Evolutionary conservation across 2,888 invertebrate species (phyloP), one percentile per base, ranked within the genome.

Genomic region (Tiphia femorata): DNA sequence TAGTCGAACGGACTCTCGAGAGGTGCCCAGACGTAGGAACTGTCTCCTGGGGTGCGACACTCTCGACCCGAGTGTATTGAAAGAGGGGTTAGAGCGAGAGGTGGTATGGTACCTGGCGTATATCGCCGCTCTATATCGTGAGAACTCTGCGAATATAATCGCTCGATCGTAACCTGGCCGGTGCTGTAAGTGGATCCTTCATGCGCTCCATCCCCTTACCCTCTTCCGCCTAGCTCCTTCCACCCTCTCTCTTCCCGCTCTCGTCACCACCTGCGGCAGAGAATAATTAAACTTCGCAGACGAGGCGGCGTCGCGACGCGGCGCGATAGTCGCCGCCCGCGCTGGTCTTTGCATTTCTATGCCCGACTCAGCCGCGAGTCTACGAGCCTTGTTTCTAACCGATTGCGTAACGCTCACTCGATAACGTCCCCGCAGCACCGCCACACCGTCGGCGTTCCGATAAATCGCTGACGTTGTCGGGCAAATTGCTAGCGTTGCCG

Each of bases 221-320:
- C 19, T n/a, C 23, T 23, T n/a, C 25, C 42, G 5, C 40, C 40
- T 5, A 8, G 38, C 23, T 25, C n/a, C 19, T 42, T n/a, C 54
- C 49, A 55, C 57, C 62, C 54, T 58, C 59, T 59, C n/a, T n/a
- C n/a, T n/a, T n/a, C n/a, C n/a, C n/a, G n/a, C n/a, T n/a, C n/a
- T n/a, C n/a, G n/a, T n/a, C 42, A 21, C 25, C 19, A n/a, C 25
- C 25, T 16, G 7, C 59, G 56, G 54, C 43, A 29, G 49, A 33
- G 65, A 68, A 50, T 63, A 72, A 76, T 76, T 75, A 73, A 74
- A 76, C 75, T 74, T 75, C 63, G 64, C 63, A 72, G 73, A 76
- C 72, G 62, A 51, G 50, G 59, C 14, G 52, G 50, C 48, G 57
- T n/a, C 49, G 50, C 38, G 58, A n/a, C n/a, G n/a, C n/a, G n/a